Percentiles rank a stretch among this genome's conserved stretches.
These are phyloP conservation scores for Peromyscus californicus DNA, from an alignment of 2,113 vertebrate genomes.

Conservation along the genomic window DNA sequence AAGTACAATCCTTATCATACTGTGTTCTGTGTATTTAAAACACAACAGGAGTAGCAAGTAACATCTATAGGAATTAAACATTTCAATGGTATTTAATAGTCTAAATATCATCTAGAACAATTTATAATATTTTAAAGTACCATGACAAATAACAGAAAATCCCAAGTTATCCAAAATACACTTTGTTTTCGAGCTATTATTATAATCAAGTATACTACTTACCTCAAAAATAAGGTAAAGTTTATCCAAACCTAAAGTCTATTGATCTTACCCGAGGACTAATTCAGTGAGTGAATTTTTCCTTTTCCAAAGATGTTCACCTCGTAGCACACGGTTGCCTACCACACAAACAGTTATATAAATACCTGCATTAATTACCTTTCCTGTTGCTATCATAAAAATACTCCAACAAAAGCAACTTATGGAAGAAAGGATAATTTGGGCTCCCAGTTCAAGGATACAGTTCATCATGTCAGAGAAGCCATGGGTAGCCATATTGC, in stretches of 20 bases:
- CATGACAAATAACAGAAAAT: constrained; percentile 31
- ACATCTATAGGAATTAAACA: constrained; percentile 41
- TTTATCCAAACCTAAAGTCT: neutral
- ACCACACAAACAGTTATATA: constrained; percentile 2
- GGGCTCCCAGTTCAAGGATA: no score
- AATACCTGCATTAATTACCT: neutral
- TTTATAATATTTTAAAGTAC: constrained; percentile 29
- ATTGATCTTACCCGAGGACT: neutral
- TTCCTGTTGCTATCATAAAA: neutral
- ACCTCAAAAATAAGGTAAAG: neutral
- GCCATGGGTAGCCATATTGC: neutral
- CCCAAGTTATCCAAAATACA: constrained; percentile 9
- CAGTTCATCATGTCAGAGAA: neutral
- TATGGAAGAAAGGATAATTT: neutral
- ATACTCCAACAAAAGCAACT: neutral
- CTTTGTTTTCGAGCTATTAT: constrained; percentile 18
- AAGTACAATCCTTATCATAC: neutral
- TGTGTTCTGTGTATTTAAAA: neutral
- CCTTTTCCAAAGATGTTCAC: neutral
- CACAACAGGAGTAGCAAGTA: neutral
- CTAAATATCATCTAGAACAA: neutral
- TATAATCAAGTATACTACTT: neutral
- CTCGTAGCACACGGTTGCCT: neutral
- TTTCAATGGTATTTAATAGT: neutral
- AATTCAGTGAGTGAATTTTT: neutral